Conservation (phyloP, 2,888 invertebrate species). For the Synanthedon myopaeformis region DNA sequence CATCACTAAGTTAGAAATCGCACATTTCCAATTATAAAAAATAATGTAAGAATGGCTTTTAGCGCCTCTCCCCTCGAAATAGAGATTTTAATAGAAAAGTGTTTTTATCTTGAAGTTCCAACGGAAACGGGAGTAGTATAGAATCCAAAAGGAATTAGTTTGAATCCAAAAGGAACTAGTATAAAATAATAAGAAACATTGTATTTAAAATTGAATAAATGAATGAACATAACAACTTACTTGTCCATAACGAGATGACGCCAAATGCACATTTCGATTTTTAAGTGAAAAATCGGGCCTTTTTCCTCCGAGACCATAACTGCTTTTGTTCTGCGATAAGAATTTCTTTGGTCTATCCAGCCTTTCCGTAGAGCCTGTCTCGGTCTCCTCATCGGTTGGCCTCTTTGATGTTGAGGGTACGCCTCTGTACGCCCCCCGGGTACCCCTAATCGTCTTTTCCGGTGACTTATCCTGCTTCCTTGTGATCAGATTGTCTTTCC, state of each 20-base stretch:
- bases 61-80: too few species aligned
- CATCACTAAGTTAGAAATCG: too few species aligned
- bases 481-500: conserved; percentile 64
- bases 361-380: conserved; percentile 55
- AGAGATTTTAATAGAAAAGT: too few species aligned
- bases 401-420: conserved; percentile 56
- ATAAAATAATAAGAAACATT: not conserved
- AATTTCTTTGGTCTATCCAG: conserved; percentile 67
- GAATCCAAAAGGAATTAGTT: too few species aligned
- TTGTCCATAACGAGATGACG: conserved; percentile 64
- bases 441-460: conserved; percentile 62
- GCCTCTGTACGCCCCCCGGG: conserved; percentile 55
- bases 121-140: too few species aligned
- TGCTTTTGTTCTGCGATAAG: conserved; percentile 54
- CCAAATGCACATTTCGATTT: conserved; percentile 62
- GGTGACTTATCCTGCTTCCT: conserved; percentile 66
- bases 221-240: conserved; percentile 21
- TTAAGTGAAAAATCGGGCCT: conserved; percentile 61
- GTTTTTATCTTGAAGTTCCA: too few species aligned
- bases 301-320: conserved; percentile 58
- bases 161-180: too few species aligned
- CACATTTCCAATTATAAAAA: too few species aligned
- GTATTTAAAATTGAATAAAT: not conserved
- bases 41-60: too few species aligned
- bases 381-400: conserved; percentile 40